Evolutionary conservation across 1,140 invertebrate species (phyloP), one percentile per base, ranked within the genome.

Genomic region (Zaprionus vittiger): DNA sequence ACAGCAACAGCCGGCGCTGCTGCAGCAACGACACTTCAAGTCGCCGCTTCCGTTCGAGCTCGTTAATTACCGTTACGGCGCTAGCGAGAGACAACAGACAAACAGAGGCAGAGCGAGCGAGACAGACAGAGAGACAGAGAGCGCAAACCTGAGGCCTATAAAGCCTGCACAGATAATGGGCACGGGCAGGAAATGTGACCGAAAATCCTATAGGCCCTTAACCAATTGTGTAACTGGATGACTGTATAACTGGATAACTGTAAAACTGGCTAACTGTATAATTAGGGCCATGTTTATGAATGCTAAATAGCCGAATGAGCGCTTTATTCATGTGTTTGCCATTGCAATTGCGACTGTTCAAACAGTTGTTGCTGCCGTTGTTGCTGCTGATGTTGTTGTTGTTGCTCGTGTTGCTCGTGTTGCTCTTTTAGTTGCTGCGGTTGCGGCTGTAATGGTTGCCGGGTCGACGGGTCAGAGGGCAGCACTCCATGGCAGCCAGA

Each of bases 21-120:
- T 31, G 9, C 9, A 34, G 31, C 31, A 34, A 34, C 65, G 75
- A 56, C 67, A 81, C 81, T 87, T 89, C 85, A 84, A 87, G 84
- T 89, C 84, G 85, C 83, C 75, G 81, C 75, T 87, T 87, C 84
- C 84, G 84, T 89, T 87, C 84, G 81, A 87, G 85, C 80, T 90
- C 84, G 85, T 87, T 87, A 87, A 87, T 87, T 87, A 87, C 85
- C 85, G 81, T 87, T 73, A 69, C 74, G 70, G 68, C 63, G 34
- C 41, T 55, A 44, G 44, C 9, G 59, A 31, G 9, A 41, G 34
- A 38, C 37, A 64, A 14, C 28, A 55, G 37, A 31, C 6, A 24
- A 22, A 20, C 12, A 74, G 17, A 6, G 52, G 14, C 34, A 37
- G 24, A 28, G 20, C 2, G 69, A 52, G 44, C 5, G 2, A 41